These are phyloP conservation scores for Sebastes cheni DNA, from an alignment of 2,797 vertebrate genomes.

Conservation along the genomic window DNA sequence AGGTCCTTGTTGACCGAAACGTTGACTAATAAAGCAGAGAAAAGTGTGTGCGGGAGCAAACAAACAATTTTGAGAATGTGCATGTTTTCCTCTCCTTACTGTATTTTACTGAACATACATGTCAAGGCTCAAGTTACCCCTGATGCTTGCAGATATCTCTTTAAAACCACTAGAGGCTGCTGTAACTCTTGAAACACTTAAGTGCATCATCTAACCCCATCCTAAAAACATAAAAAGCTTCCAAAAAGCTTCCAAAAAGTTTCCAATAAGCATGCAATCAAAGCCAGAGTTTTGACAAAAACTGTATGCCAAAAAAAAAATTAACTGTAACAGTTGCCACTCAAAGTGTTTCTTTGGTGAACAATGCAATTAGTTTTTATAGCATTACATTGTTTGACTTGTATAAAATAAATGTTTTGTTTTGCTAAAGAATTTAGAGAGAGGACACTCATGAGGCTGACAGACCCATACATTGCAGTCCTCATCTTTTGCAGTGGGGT, in stretches of 20 bases:
- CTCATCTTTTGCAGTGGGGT: constrained; percentile 90
- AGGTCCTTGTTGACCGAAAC: too few relatives aligned
- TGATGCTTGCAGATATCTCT: neutral
- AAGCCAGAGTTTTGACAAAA: neutral
- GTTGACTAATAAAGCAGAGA: too few relatives aligned
- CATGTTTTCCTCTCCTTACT: neutral
- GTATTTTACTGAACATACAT: neutral
- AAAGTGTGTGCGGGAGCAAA: too few relatives aligned
- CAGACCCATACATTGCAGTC: constrained; percentile 93
- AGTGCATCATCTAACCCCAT: neutral
- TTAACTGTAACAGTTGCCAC: neutral
- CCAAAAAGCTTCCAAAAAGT: too few relatives aligned
- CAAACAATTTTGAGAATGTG: too few relatives aligned
- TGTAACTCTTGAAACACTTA: neutral
- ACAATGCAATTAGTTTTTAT: neutral
- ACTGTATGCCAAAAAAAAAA: neutral
- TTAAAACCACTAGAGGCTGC: neutral
- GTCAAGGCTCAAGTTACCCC: neutral
- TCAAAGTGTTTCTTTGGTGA: neutral
- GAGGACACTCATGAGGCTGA: too few relatives aligned
- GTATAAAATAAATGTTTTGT: neutral
- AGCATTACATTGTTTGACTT: neutral
- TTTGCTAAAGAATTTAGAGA: neutral
- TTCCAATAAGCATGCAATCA: neutral
- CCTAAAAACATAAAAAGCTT: neutral